Percentiles rank a stretch among this genome's conserved stretches.
phyloP scores from a whole-genome alignment of 1,140 invertebrate genomes.

The Ips typographus region DNA sequence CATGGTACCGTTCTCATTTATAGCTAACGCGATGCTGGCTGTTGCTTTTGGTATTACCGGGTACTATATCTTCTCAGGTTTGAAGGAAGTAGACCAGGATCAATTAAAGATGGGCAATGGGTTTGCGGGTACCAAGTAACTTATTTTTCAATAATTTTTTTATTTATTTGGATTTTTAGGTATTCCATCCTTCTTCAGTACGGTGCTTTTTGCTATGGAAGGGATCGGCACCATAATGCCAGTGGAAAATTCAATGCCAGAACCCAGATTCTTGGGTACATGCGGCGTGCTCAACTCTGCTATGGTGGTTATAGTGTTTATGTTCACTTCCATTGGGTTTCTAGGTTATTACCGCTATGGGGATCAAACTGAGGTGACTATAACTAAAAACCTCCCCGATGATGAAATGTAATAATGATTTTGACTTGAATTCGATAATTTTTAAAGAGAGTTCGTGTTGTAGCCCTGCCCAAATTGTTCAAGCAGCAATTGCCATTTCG shows the following conservation, averaged over 20 bases:
- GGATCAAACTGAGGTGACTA: constrained; percentile 34
- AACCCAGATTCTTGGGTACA: constrained; percentile 72
- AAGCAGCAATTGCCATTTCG: constrained; percentile 79
- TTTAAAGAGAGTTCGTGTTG: constrained; percentile 38
- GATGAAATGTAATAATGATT: constrained; percentile 31
- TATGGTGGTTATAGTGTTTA: constrained; percentile 71
- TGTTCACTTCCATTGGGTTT: constrained; percentile 78
- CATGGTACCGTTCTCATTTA: constrained; percentile 72
- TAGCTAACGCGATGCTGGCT: constrained; percentile 70
- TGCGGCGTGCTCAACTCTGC: constrained; percentile 79
- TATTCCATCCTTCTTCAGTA: constrained; percentile 60
- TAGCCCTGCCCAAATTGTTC: constrained; percentile 72
- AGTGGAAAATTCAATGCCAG: constrained; percentile 84
- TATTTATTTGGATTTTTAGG: constrained; percentile 16
- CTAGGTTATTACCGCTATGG: constrained; percentile 70
- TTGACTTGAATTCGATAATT: not conserved
- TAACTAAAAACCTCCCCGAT: constrained; percentile 39
- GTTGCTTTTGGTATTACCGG: constrained; percentile 68
- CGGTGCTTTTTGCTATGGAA: constrained; percentile 79
- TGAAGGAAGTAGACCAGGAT: constrained; percentile 49
- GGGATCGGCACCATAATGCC: constrained; percentile 79
- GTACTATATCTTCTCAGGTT: constrained; percentile 68
- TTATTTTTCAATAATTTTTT: not conserved
- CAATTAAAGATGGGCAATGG: constrained; percentile 31
- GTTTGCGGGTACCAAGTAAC: constrained; percentile 18